Percentiles rank a stretch among this genome's conserved stretches.
Conservation (phyloP, 2,888 invertebrate species). For the Selenia dentaria region DNA sequence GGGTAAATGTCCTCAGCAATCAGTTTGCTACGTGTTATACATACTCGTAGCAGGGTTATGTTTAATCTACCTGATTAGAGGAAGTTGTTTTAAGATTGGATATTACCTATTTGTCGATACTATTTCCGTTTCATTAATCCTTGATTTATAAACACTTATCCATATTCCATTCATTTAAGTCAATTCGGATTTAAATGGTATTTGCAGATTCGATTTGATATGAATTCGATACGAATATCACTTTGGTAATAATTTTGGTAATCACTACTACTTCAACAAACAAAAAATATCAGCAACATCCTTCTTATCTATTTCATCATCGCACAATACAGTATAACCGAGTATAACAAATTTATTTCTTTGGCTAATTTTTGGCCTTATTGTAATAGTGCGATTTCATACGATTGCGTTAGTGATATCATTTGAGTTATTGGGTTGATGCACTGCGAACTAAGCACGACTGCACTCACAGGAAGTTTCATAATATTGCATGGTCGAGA, state of each 20-base stretch:
- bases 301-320: conserved; percentile 7
- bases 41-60: too few species aligned
- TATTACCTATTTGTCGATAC: conserved; percentile 1
- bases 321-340: conserved; percentile 10
- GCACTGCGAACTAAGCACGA: conserved; percentile 43
- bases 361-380: conserved; percentile 4
- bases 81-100: conserved; percentile 7
- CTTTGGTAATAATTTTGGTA: conserved; percentile 7
- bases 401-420: conserved; percentile 36
- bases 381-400: conserved; percentile 5
- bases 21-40: neutral
- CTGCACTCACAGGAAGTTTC: conserved; percentile 48
- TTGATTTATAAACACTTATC: neutral
- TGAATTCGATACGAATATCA: conserved; percentile 11
- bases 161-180: too few species aligned
- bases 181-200: neutral
- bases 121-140: conserved; percentile 9
- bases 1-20: conserved; percentile 20
- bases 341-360: too few species aligned
- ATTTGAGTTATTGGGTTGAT: conserved; percentile 50
- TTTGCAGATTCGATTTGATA: too few species aligned
- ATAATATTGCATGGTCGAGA: conserved; percentile 44
- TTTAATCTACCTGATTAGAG: too few species aligned
- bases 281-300: conserved; percentile 9
- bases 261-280: conserved; percentile 15